phyloP scores from a whole-genome alignment of 1,140 invertebrate genomes.

The Bathynomus jamesi region DNA sequence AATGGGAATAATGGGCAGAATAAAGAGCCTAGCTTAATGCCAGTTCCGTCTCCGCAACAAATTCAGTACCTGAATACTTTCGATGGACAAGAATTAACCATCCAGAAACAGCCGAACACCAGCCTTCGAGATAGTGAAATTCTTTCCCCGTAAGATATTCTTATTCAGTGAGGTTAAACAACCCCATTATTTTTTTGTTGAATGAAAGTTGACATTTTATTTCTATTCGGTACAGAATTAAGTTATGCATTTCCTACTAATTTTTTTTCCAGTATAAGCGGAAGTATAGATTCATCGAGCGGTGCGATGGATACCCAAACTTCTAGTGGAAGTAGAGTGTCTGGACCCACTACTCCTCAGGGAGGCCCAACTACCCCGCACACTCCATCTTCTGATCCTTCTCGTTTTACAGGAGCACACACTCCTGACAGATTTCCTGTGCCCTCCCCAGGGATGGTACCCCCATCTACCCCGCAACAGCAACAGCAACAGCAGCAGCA shows the following conservation, averaged over 20 bases:
- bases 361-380: conserved; percentile 36
- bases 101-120: conserved; percentile 92
- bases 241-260: too few relatives aligned
- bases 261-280: neutral
- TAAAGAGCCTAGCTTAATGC: conserved; percentile 87
- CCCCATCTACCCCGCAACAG: conserved; percentile 20
- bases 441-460: conserved; percentile 24
- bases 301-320: conserved; percentile 17
- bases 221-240: too few relatives aligned
- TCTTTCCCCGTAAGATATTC: conserved; percentile 43
- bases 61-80: conserved; percentile 92
- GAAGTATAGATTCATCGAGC: neutral
- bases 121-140: conserved; percentile 61
- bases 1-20: conserved; percentile 39
- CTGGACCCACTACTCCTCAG: conserved; percentile 26
- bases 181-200: neutral
- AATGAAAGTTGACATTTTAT: neutral
- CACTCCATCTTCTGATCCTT: conserved; percentile 21
- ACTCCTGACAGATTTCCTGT: conserved; percentile 32
- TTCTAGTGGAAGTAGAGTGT: conserved; percentile 20
- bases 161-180: neutral
- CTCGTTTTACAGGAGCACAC: conserved; percentile 32
- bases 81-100: conserved; percentile 91
- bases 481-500: conserved; percentile 21
- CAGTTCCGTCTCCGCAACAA: conserved; percentile 90